Evolutionary conservation across 2,797 vertebrate genomes (phyloP).

Genomic region (Sparus aurata): DNA sequence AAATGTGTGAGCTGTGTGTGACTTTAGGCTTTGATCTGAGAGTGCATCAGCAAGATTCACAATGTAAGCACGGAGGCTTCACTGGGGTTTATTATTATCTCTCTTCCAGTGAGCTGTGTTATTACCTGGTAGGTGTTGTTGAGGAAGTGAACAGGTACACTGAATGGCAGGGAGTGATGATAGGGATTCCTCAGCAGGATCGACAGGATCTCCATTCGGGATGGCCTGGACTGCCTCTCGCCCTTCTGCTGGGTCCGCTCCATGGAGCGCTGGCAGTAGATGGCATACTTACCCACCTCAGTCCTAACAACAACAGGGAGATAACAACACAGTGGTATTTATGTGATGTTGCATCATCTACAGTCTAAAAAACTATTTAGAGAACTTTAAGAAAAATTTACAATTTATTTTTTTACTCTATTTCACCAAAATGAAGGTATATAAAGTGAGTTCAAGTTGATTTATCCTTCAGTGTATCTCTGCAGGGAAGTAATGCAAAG

Average conservation of each 20-base stretch:
- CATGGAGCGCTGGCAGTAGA: slow-evolving; percentile 96
- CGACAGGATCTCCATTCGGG: slow-evolving; percentile 98
- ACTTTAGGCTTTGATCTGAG: neutral
- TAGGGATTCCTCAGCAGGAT: slow-evolving; percentile 97
- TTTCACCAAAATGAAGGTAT: too few relatives aligned
- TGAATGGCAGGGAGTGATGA: slow-evolving; percentile 97
- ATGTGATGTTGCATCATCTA: too few relatives aligned
- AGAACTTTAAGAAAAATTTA: too few relatives aligned
- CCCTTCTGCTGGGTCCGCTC: slow-evolving; percentile 96
- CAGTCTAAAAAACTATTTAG: neutral
- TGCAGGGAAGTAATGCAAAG: neutral
- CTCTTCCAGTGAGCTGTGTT: neutral
- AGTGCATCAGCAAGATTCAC: neutral
- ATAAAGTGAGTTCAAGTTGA: neutral
- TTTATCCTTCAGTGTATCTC: neutral
- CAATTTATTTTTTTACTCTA: too few relatives aligned
- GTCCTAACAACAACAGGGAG: slow-evolving; percentile 82
- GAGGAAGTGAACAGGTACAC: slow-evolving; percentile 97
- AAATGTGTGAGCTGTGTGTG: neutral
- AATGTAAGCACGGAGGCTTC: neutral
- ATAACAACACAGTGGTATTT: neutral
- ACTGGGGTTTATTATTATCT: neutral
- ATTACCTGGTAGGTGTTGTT: slow-evolving; percentile 96
- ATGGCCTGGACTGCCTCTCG: slow-evolving; percentile 93
- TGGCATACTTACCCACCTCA: slow-evolving; percentile 96